Base-by-base conservation (phyloP, 2,797 vertebrate genomes). In the Pelobates cultripes region DNA sequence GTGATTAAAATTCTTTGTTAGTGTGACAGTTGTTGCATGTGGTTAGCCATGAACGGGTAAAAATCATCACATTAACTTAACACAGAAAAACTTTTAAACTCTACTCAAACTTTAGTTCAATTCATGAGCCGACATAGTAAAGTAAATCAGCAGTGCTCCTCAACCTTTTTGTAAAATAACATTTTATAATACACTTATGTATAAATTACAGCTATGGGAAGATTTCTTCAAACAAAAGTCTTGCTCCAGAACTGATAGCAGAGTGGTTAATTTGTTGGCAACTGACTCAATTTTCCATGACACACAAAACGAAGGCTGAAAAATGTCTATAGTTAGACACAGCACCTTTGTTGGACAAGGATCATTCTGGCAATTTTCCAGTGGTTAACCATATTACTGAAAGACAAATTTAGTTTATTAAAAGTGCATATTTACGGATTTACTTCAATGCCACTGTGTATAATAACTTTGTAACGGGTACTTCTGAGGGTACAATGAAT, bases 211-310 rank as follows among this genome's bases (percentile, higher is more conserved):
- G 10, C 69, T 47, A 43, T 47, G 13, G 5, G 15, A 51, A 10
- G 43, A 44, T 70, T 28, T 51, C 43, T 10, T 68, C 69, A 71
- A 10, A 28, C 28, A 51, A 51, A 10, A 51, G 47, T 6, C 47
- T 51, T 5, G 47, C 47, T 51, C 6, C 17, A 51, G 69, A 43
- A 28, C 28, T 51, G 8, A 17, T 17, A 71, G 45, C 47, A 47
- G n/a, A 51, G 47, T 51, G 47, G 47, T 51, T 51, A 51, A 71
- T 14, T 47, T 17, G 44, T 71, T 71, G 69, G 69, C 43, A 70
- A 13, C 42, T 13, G 43, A 71, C 69, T 45, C 4, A 71, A 28
- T 47, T 71, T 71, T 71, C 69, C 69, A 71, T 71, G 69, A 71
- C 69, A 45, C 15, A 2, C 45, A n/a, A 17, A 13, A 70, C 43